phyloP scores from a whole-genome alignment of 2,888 invertebrate genomes.

The Lasioglossum lativentre region DNA sequence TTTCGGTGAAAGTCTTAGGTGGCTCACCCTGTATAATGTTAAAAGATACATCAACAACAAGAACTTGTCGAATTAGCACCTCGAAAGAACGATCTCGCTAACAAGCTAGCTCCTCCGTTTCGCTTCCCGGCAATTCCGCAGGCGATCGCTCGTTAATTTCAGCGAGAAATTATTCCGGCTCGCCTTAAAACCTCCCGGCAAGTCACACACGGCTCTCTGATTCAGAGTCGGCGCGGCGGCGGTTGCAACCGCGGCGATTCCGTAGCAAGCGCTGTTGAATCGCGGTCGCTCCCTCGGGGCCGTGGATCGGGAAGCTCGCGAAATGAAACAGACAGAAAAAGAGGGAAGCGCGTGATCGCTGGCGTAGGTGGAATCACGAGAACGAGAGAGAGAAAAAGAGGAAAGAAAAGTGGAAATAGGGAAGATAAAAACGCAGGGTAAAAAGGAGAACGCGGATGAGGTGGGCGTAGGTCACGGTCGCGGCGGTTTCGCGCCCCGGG shows the following conservation, averaged over 20 bases:
- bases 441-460: neutral
- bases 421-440: neutral
- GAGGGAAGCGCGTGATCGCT: neutral
- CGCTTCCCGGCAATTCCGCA: neutral
- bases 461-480: slow-evolving; percentile 78
- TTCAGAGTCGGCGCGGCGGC: neutral
- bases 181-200: neutral
- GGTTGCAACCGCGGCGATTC: neutral
- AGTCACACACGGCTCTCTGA: neutral
- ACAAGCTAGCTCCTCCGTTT: neutral
- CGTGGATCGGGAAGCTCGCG: neutral
- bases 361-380: neutral
- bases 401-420: neutral
- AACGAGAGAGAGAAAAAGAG: neutral
- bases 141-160: neutral
- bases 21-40: no score
- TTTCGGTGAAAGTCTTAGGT: no score
- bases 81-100: no score
- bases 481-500: slow-evolving; percentile 59
- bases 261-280: neutral
- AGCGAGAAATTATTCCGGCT: neutral
- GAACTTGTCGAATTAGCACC: no score
- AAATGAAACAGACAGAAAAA: neutral
- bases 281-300: neutral
- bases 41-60: no score